phyloP scores from a whole-genome alignment of 2,797 vertebrate genomes.

The Gambusia yucatana region DNA sequence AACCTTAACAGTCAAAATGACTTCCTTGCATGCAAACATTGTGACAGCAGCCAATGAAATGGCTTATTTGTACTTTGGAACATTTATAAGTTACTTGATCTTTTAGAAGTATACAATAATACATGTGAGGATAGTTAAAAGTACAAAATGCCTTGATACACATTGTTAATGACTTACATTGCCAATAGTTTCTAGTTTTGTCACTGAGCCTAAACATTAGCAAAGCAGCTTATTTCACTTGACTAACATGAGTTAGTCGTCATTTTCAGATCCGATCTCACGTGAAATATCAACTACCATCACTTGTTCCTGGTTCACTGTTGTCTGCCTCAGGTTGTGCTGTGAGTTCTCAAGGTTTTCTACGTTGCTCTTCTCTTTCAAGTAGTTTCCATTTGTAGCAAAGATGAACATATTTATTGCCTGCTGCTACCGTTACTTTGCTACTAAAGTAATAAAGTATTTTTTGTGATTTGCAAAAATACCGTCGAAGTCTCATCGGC shows the following conservation, averaged over 20 bases:
- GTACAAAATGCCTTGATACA: not conserved
- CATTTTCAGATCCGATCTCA: not conserved
- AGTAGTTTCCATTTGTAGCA: not conserved
- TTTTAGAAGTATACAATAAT: not conserved
- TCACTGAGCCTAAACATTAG: not conserved
- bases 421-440: not conserved
- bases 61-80: not conserved
- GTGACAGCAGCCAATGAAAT: not conserved
- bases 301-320: not conserved
- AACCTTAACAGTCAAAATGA: not conserved
- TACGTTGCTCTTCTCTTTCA: not conserved
- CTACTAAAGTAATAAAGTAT: not conserved
- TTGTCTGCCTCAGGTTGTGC: not conserved
- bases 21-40: not conserved
- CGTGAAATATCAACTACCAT: not conserved
- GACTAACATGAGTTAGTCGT: not conserved
- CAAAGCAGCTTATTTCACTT: not conserved
- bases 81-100: not conserved
- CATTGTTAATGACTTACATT: not conserved
- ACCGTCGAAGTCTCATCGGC: not conserved
- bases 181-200: not conserved
- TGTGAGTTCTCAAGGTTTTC: not conserved
- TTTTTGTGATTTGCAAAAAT: not conserved
- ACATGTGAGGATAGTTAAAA: not conserved
- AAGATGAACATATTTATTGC: not conserved